Conservation (phyloP, 2,797 vertebrate genomes). For the Delichon dasypus region DNA sequence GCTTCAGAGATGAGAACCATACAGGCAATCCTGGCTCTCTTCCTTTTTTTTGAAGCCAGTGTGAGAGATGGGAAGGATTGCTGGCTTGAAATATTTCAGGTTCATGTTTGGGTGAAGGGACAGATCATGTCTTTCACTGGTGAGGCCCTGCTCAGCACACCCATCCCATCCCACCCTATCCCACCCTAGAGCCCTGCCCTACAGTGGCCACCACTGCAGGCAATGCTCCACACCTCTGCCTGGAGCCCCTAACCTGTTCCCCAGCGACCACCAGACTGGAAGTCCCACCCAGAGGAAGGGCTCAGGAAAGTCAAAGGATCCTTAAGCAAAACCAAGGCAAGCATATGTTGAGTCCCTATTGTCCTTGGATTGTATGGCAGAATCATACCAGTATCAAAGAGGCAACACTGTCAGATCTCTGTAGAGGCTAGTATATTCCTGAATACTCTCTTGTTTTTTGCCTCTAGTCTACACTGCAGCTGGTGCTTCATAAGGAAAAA, state of each 20-base stretch:
- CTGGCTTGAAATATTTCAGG: not conserved
- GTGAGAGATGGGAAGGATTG: not conserved
- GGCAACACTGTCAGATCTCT: not conserved
- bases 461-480: not conserved
- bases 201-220: too few species aligned
- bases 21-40: not conserved
- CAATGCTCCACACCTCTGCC: not conserved
- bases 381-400: accelerated
- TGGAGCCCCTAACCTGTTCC: not conserved
- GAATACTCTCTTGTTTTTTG: not conserved
- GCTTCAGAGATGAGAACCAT: not conserved
- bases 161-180: not conserved
- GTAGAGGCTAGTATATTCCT: not conserved
- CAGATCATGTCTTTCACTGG: not conserved
- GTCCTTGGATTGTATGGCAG: not conserved
- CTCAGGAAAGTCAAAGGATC: not conserved
- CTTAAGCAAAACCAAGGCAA: not conserved
- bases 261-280: not conserved
- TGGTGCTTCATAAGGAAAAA: not conserved
- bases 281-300: not conserved
- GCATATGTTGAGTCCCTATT: too few species aligned
- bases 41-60: not conserved
- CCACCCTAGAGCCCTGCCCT: not conserved
- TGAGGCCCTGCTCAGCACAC: too few species aligned
- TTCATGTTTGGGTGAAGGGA: not conserved